These are phyloP conservation scores for Sceloporus undulatus DNA, from an alignment of 2,113 vertebrate species.

Conservation along the genomic window DNA sequence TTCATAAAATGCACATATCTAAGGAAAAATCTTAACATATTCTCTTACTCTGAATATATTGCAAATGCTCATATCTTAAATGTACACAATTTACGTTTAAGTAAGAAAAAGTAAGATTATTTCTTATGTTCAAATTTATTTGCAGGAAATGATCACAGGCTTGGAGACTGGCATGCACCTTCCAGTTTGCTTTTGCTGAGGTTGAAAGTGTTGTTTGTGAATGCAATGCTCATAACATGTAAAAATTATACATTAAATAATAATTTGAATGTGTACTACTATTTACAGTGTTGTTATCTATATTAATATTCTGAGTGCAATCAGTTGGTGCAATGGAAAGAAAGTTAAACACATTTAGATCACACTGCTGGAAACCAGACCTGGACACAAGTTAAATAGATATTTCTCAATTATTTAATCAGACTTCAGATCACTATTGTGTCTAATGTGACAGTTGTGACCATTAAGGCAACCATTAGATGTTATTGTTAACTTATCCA, in stretches of 20 bases:
- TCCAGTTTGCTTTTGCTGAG: neutral
- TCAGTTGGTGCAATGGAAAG: neutral
- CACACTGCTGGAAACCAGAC: too few relatives aligned
- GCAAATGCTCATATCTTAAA: neutral
- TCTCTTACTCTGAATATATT: neutral
- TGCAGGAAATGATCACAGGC: neutral
- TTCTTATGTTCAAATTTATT: conserved; percentile 1
- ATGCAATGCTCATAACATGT: neutral
- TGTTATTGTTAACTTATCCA: too few relatives aligned
- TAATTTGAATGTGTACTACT: neutral
- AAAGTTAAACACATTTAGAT: neutral
- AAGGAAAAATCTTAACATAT: neutral
- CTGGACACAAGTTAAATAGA: too few relatives aligned
- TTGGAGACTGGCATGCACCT: neutral
- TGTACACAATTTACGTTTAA: neutral
- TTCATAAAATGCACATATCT: neutral
- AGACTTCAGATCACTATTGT: too few relatives aligned
- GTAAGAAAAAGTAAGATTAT: neutral
- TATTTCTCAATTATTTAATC: too few relatives aligned
- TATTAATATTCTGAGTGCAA: neutral
- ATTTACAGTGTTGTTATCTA: neutral
- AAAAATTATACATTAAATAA: neutral
- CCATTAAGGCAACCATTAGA: too few relatives aligned
- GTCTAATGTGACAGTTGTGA: too few relatives aligned
- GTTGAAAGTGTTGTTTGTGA: neutral